phyloP scores from a whole-genome alignment of 1,140 invertebrate genomes.

The Trichoplusia ni region DNA sequence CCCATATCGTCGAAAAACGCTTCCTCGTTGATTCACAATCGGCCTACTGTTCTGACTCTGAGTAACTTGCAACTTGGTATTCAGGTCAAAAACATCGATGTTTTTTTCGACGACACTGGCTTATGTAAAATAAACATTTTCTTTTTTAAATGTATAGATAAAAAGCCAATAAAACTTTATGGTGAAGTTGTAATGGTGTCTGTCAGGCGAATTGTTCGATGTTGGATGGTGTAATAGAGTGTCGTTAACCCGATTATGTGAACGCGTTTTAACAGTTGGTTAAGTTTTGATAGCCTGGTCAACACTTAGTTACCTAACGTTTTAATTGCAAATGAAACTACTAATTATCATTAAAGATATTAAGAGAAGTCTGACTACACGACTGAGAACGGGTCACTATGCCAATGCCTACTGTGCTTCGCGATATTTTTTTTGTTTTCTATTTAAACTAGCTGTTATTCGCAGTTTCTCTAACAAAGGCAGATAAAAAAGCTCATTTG shows the following conservation, averaged over 20 bases:
- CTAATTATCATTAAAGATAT: too few relatives aligned
- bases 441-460: too few relatives aligned
- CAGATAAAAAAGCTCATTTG: too few relatives aligned
- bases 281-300: too few relatives aligned
- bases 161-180: constrained; percentile 19
- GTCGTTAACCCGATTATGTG: too few relatives aligned
- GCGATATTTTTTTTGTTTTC: too few relatives aligned
- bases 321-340: neutral
- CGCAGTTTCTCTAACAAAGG: too few relatives aligned
- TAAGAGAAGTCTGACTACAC: too few relatives aligned
- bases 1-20: constrained; percentile 68
- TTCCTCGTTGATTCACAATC: constrained; percentile 70
- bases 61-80: constrained; percentile 60
- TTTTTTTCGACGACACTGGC: constrained; percentile 14
- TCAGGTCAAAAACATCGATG: constrained; percentile 64
- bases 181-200: neutral
- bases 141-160: constrained; percentile 25
- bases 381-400: too few relatives aligned
- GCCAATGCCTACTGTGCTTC: too few relatives aligned
- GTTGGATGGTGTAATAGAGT: neutral
- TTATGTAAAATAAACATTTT: constrained; percentile 33
- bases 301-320: neutral
- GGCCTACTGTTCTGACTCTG: constrained; percentile 63
- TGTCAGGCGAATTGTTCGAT: constrained; percentile 1
- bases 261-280: too few relatives aligned